Evolutionary conservation across 2,797 vertebrate genomes (phyloP), one percentile per base, ranked within the genome.

Genomic region (Ambastaia sidthimunki): DNA sequence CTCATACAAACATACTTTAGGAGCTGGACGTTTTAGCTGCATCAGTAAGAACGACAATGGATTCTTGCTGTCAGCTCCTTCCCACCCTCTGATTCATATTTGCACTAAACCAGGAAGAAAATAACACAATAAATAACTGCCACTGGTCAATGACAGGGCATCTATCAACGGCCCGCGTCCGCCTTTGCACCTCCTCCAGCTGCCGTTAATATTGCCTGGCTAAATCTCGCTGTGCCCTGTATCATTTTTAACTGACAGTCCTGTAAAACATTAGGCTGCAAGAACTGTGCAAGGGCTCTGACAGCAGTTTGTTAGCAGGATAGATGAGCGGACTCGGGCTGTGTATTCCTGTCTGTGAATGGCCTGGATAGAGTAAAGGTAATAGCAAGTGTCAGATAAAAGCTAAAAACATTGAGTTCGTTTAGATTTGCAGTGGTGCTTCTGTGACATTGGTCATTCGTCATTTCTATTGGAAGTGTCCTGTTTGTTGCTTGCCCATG

Each of bases 221-320:
- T 82, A 81, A 89, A 88, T 76, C 72, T 15, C 2, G 34, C 72
- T 54, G 84, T 78, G 65, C 89, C 88, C 86, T 91, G 89, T 71
- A 87, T 94, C 93, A 93, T 92, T 88, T 91, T 90, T 90, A 92
- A 93, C 91, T 86, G 90, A 91, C 88, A 89, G 87, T 75, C 85
- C 87, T 86, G 73, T 91, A 87, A 90, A 92, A 86, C 89, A 89
- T 89, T 87, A 89, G 74, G 83, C 2, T 37, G 34, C 7, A 82
- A 76, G 85, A 83, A 84, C 80, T 71, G 82, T 73, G 83, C 16
- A 85, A 44, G 77, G 65, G 80, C 54, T 80, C 82, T 90, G 91
- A 89, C 90, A 90, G 88, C 74, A 81, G 85, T 90, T 92, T 88
- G 91, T 93, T 93, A 91, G 80, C 84, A 88, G 87, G 92, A 94